These are phyloP conservation scores for Paracanthobrama guichenoti DNA, from an alignment of 2,113 vertebrate genomes.

Conservation along the genomic window DNA sequence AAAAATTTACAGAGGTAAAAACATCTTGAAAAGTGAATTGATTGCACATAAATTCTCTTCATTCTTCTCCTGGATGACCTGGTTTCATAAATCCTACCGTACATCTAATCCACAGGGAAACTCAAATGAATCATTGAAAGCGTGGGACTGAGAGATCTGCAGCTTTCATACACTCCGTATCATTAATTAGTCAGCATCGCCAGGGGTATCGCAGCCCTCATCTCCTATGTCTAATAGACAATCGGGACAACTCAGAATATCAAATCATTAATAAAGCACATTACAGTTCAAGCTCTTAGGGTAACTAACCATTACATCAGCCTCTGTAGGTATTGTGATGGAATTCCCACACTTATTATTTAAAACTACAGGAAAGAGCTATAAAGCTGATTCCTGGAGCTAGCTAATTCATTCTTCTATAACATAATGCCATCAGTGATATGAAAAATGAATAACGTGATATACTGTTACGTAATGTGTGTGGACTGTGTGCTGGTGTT, in stretches of 20 bases:
- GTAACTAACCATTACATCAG: background rate
- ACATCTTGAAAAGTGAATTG: background rate
- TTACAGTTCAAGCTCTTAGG: slow-evolving; percentile 5
- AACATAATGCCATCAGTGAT: background rate
- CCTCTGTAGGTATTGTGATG: background rate
- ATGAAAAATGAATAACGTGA: background rate
- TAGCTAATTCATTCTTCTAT: background rate
- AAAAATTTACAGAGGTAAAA: background rate
- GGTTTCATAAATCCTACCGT: background rate
- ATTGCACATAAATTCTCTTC: background rate
- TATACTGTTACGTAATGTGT: background rate
- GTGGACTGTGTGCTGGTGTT: background rate
- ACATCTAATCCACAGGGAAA: slow-evolving; percentile 21
- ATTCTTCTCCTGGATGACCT: background rate
- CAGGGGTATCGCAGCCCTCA: background rate
- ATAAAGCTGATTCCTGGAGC: background rate
- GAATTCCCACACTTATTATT: background rate
- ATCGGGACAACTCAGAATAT: background rate
- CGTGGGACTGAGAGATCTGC: background rate
- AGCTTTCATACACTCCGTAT: background rate
- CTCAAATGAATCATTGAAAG: slow-evolving; percentile 12
- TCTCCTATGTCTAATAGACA: slow-evolving; percentile 28
- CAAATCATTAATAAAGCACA: background rate
- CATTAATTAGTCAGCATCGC: slow-evolving; percentile 25
- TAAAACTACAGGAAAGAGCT: slow-evolving; percentile 2